Percentiles rank a stretch among this genome's conserved stretches.
Conservation (phyloP, 2,797 vertebrate genomes). For the Scolopax rusticola region DNA sequence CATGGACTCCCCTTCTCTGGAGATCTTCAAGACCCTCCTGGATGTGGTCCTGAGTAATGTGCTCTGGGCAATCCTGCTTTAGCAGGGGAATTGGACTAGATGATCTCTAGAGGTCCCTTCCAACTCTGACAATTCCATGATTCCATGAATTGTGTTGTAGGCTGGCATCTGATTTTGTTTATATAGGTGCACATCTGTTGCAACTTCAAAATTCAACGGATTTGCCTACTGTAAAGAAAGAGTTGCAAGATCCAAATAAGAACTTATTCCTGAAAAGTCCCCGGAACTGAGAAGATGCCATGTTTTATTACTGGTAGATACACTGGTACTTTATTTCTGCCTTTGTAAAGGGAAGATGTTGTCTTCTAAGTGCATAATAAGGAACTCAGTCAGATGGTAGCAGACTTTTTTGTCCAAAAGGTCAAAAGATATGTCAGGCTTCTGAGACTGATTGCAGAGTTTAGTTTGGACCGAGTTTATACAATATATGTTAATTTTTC, state of each 20-base stretch:
- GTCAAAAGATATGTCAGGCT: not conserved
- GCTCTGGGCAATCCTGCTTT: too few species aligned
- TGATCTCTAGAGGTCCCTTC: too few species aligned
- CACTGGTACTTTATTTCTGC: not conserved
- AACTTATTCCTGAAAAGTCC: not conserved
- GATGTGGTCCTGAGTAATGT: too few species aligned
- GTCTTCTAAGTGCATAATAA: not conserved
- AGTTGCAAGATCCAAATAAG: not conserved
- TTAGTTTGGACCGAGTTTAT: not conserved
- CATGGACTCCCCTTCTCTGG: too few species aligned
- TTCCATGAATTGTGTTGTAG: not conserved
- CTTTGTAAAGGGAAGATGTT: not conserved
- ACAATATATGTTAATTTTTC: not conserved
- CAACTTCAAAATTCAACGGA: not conserved
- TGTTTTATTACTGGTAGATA: not conserved
- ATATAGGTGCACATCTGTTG: not conserved
- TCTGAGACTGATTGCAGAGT: not conserved
- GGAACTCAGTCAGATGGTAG: not conserved
- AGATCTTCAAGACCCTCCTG: too few species aligned
- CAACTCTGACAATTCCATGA: too few species aligned
- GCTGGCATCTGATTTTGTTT: not conserved
- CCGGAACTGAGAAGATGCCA: not conserved
- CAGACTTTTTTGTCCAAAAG: not conserved
- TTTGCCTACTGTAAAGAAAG: not conserved
- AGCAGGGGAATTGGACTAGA: too few species aligned